Base-by-base conservation (phyloP, 2,888 invertebrate species). In the Meloe dianella region DNA sequence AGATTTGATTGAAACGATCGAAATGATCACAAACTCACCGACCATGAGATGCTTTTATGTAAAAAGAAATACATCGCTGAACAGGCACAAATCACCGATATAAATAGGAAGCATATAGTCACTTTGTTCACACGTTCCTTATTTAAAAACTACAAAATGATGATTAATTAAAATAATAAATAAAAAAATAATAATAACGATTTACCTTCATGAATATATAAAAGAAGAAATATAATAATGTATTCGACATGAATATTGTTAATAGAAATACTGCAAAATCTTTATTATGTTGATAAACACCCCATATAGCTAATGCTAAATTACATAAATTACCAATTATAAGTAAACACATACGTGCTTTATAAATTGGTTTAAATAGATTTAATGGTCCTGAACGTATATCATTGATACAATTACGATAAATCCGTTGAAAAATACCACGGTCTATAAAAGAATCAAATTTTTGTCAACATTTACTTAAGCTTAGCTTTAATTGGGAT, bases 141-240 rank as follows among this genome's bases (percentile, higher is more conserved):
- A 75, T 91, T 87, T 0, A 89, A 85, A 47, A 91, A 79, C 89
- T 89, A 54, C 4, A 54, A 54, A 54, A 38, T 32, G 1, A 47
- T 7, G 6, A 32, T 22, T 17, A 14, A 35, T 12, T 30, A 24
- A 8, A 8, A 2, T 61, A 27, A 27, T 47, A 9, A n/a, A 1
- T 8, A 62, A 1, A 27, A 56, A 10, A 56, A 56, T 41, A 56
- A 62, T 54, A 32, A 29, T 22, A 12, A 56, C 17, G 24, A 38
- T n/a, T n/a, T 41, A 91, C 91, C 88, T 96, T 96, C 92, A 95
- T 94, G 6, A 88, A 81, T 57, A 95, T 89, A 82, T 96, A 96
- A 83, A 93, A 94, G 64, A 89, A 82, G 14, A 90, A 89, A 82
- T 96, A 95, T 7, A 95, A 85, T 67, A 94, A 85, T 29, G 95